Percentiles rank a stretch among this genome's conserved stretches.
phyloP scores from a whole-genome alignment of 2,888 invertebrate genomes.

The Apomyelois bistriatella region DNA sequence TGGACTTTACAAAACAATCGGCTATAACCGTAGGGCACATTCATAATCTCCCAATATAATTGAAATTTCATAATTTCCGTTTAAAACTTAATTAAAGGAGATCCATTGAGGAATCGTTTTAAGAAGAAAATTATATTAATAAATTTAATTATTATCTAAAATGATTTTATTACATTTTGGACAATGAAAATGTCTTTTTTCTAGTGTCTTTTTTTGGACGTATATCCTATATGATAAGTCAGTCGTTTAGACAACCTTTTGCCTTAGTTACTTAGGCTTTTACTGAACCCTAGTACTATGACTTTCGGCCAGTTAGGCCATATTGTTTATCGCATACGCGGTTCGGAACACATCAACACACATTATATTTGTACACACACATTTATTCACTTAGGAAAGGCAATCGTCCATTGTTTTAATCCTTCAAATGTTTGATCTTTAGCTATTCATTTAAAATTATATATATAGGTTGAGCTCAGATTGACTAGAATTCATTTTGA shows the following conservation, averaged over 20 bases:
- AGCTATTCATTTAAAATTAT: no score
- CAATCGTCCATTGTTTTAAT: not conserved
- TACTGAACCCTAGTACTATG: slow-evolving; percentile 11
- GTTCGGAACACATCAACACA: not conserved
- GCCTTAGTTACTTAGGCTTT: slow-evolving; percentile 13
- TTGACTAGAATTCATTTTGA: not conserved
- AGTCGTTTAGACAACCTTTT: slow-evolving; percentile 19
- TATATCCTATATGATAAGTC: slow-evolving; percentile 25
- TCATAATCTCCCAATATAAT: slow-evolving; percentile 53
- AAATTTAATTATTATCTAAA: slow-evolving; percentile 25
- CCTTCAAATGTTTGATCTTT: not conserved
- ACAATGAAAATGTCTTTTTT: slow-evolving; percentile 39
- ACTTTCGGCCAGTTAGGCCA: slow-evolving; percentile 4
- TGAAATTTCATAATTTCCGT: slow-evolving; percentile 22
- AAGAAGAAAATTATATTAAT: slow-evolving; percentile 20
- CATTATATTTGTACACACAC: not conserved
- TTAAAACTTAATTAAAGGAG: slow-evolving; percentile 52
- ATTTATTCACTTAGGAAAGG: not conserved
- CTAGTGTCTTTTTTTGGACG: slow-evolving; percentile 58
- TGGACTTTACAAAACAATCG: slow-evolving; percentile 35
- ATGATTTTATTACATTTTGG: slow-evolving; percentile 43
- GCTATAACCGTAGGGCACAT: slow-evolving; percentile 41
- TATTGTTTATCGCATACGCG: not conserved
- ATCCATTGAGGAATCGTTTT: slow-evolving; percentile 49
- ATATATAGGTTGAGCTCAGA: not conserved